A percentile compares a stretch with the other conserved stretches of the same genome.
Evolutionary conservation across 2,888 invertebrate species (phyloP).

Genomic region (Theristus sp.): DNA sequence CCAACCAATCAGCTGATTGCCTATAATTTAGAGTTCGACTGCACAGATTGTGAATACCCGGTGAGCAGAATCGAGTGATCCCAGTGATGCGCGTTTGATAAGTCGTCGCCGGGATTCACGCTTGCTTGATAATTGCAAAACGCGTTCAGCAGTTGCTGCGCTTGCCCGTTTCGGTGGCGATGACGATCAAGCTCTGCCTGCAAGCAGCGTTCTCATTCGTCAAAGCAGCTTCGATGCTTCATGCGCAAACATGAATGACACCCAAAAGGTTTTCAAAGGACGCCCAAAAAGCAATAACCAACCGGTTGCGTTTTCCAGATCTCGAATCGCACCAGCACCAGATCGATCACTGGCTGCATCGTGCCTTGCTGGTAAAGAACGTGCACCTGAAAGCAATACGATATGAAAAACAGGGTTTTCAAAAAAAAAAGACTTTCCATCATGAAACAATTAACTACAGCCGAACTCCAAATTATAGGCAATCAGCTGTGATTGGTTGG

Average conservation of each 20-base stretch:
- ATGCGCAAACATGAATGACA: too few species aligned
- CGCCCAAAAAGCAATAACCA: conserved; percentile 1
- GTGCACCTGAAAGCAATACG: conserved; percentile 12
- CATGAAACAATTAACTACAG: too few species aligned
- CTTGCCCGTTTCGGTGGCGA: conserved; percentile 25
- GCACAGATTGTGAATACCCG: conserved; percentile 11
- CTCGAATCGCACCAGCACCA: conserved; percentile 26
- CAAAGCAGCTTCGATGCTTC: not conserved
- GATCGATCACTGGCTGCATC: conserved; percentile 22
- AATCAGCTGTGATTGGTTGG: too few species aligned
- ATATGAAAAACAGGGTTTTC: too few species aligned
- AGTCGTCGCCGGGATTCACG: conserved; percentile 10
- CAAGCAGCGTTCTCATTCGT: not conserved
- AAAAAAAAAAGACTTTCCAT: too few species aligned
- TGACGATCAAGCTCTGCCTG: conserved; percentile 18
- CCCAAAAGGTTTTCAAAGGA: too few species aligned
- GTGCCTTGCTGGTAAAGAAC: conserved; percentile 23
- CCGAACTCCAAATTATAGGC: too few species aligned
- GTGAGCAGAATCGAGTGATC: conserved; percentile 27
- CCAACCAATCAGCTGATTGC: too few species aligned
- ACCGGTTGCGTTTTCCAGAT: conserved; percentile 28
- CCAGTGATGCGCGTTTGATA: conserved; percentile 25
- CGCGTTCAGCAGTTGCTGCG: conserved; percentile 23
- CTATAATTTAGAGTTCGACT: too few species aligned
- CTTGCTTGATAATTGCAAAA: conserved; percentile 24